Evolutionary conservation across 2,113 vertebrate species (phyloP).

Genomic region (Otocyon megalotis): DNA sequence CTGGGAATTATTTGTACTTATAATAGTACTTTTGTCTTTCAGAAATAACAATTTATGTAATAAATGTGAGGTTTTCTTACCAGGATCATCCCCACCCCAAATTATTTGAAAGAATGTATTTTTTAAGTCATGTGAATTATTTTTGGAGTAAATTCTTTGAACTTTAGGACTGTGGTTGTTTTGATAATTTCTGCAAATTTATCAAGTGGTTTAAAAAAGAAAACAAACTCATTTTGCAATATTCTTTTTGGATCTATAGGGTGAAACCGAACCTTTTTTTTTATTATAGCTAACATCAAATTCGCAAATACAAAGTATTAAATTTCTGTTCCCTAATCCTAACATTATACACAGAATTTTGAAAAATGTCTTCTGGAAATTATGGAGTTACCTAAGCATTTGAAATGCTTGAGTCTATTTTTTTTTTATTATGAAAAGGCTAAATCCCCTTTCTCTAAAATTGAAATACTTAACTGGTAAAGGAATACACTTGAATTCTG

Average conservation of each 20-base stretch:
- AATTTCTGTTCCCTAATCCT: not conserved
- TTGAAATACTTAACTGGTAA: conserved; percentile 24
- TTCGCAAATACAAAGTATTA: conserved; percentile 20
- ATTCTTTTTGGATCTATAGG: not conserved
- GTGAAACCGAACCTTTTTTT: not conserved
- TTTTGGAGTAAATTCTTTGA: not conserved
- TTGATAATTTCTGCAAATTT: not conserved
- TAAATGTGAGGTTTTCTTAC: conserved; percentile 47
- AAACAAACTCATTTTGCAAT: not conserved
- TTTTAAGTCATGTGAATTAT: conserved; percentile 29
- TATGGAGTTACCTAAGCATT: not conserved
- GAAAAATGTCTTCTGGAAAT: conserved; percentile 44
- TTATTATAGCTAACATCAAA: not conserved
- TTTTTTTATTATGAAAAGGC: not conserved
- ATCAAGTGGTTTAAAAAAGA: not conserved
- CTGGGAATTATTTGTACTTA: conserved; percentile 78
- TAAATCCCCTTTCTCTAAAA: not conserved
- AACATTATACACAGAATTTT: not conserved
- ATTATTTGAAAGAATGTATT: conserved; percentile 28
- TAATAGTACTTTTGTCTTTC: conserved; percentile 59
- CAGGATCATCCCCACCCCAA: not conserved
- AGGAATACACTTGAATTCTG: conserved; percentile 40
- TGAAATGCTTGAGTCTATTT: not conserved
- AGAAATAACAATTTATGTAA: conserved; percentile 72
- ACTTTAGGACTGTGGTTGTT: not conserved